Evolutionary conservation across 2,888 invertebrate species (phyloP).

Genomic region (Leptinotarsa haldemani): DNA sequence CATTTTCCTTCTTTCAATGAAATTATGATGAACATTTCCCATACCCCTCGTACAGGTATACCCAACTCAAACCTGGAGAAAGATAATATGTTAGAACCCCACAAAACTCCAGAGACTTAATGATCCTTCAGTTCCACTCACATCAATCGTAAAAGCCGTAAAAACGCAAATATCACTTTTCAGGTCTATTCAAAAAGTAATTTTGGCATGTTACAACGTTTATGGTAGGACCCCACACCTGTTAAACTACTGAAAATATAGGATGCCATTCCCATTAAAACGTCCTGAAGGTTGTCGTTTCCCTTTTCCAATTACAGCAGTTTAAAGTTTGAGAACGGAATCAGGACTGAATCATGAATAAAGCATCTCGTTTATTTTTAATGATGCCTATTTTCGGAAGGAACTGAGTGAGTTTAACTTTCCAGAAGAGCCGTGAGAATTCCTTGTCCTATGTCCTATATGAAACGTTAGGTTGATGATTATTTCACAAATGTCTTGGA

Average conservation of each 20-base stretch:
- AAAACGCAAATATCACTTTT: conserved; percentile 12
- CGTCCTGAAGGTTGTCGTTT: conserved; percentile 20
- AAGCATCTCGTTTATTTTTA: conserved; percentile 29
- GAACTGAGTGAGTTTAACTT: conserved; percentile 13
- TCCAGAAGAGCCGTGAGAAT: conserved; percentile 14
- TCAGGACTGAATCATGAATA: conserved; percentile 28
- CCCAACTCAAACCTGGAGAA: background rate
- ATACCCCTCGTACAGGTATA: too few relatives aligned
- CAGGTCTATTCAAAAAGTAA: conserved; percentile 8
- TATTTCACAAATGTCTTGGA: conserved; percentile 6
- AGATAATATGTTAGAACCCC: background rate
- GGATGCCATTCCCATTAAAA: conserved; percentile 4
- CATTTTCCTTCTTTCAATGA: background rate
- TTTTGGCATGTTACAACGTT: conserved; percentile 5
- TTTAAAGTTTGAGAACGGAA: conserved; percentile 28
- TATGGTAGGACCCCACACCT: conserved; percentile 13
- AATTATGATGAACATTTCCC: too few relatives aligned
- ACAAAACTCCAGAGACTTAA: background rate
- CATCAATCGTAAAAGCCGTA: conserved; percentile 15
- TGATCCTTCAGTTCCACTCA: background rate
- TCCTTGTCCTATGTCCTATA: background rate
- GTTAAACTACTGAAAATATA: conserved; percentile 7
- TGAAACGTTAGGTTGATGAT: conserved; percentile 7
- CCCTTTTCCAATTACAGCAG: conserved; percentile 29
- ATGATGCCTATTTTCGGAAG: conserved; percentile 24